Evolutionary conservation across 2,113 vertebrate species (phyloP).

Genomic region (Petromus typicus): DNA sequence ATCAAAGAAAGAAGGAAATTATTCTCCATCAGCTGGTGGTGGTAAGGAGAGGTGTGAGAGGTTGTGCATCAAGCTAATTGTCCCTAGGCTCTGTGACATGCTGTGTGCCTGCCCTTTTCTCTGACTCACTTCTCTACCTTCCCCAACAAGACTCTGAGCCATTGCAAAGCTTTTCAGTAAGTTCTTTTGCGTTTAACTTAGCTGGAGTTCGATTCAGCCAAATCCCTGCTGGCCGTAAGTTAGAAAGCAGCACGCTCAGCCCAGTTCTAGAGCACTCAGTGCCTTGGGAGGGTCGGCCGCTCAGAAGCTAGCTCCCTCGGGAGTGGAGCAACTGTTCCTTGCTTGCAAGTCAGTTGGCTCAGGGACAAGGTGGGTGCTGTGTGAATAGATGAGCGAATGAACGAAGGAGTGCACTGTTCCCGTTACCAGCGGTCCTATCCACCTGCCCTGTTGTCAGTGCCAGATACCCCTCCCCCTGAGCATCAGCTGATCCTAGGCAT

Average conservation of each 20-base stretch:
- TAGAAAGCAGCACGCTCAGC: not conserved
- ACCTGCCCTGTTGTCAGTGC: not conserved
- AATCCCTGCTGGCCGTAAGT: not conserved
- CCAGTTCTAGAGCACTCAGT: not conserved
- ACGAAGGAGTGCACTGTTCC: not conserved
- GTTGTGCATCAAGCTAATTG: not conserved
- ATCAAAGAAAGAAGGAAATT: not conserved
- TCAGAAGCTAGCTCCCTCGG: not conserved
- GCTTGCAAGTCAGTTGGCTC: not conserved
- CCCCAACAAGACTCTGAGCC: not conserved
- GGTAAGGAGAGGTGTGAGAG: not conserved
- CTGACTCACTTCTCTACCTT: not conserved
- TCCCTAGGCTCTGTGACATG: not conserved
- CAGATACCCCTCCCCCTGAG: not conserved
- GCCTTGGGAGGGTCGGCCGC: not conserved
- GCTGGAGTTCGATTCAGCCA: conserved; percentile 13
- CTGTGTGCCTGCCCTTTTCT: not conserved
- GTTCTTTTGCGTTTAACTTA: conserved; percentile 44
- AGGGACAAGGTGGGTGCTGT: not conserved
- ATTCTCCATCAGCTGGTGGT: not conserved
- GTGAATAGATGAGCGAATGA: not conserved
- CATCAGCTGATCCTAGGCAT: not conserved
- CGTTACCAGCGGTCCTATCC: not conserved
- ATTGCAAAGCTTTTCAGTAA: not conserved
- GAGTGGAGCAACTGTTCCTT: not conserved